Evolutionary conservation across 92 coral and sea anemone genomes (phyloP), one percentile per base, ranked within the genome.

Genomic region (Montipora capitata): DNA sequence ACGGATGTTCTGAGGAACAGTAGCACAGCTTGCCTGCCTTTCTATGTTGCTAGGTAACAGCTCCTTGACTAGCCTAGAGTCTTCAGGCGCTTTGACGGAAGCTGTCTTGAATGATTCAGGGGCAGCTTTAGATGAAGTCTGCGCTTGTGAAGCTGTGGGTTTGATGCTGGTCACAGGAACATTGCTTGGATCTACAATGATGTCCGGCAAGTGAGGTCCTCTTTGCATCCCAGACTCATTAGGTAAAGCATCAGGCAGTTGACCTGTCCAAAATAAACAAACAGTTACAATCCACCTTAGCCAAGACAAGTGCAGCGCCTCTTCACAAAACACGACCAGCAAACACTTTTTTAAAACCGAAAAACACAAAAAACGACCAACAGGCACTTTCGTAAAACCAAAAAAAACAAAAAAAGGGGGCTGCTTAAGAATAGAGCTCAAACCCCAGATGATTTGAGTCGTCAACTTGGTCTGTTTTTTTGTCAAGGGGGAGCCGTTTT

Each of bases 1-100:
- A 54, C 77, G 15, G 40, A 52, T 27, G 27, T 83, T 77, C 3
- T 62, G 77, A 4, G 86, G 88, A 61, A 42, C 79, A 52, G 82
- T 12, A 42, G 87, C 52, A 38, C 82, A 62, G 56, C 80, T 76
- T 62, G 40, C 74, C n/a, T 78, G 80, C 62, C 62, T 17, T 43
- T 65, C 89, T 18, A 78, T 77, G 68, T 89, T 75, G 78, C 72
- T 67, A 44, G 64, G 84, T 35, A 68, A 72, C 44, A 66, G 48
- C 56, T 76, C 83, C 66, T 66, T 88, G 78, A 77, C 83, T 54
- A 40, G 92, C 40, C 92, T 51, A 2, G 41, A n/a, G 76, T 88
- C 91, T 44, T 67, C 72, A 2, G 85, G 57, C 48, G 77, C 56
- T 10, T 61, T 83, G 5, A 83, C 5, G 52, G 48, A 11, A 38